Evolutionary conservation across 2,888 invertebrate species (phyloP).

Genomic region (Drosophila melanosoma): DNA sequence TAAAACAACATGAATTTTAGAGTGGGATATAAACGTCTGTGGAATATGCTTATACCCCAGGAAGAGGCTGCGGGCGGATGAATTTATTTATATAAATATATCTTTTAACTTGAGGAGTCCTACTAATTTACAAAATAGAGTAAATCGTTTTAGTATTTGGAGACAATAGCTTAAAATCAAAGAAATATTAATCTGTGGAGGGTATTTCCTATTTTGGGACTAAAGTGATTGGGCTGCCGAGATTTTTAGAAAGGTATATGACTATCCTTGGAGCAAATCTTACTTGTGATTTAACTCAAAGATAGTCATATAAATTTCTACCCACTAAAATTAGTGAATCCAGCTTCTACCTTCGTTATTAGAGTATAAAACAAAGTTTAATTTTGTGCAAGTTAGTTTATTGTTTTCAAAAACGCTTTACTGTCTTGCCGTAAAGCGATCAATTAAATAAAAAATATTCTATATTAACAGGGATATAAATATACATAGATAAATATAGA

Average conservation of each 20-base stretch:
- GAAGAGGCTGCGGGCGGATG: neutral
- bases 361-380: neutral
- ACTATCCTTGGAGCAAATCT: neutral
- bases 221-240: neutral
- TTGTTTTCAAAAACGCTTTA: neutral
- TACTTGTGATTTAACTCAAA: neutral
- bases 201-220: neutral
- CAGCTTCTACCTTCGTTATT: neutral
- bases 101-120: neutral
- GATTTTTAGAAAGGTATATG: neutral
- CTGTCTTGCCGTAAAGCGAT: slow-evolving; percentile 2
- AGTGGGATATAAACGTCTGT: neutral
- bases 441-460: slow-evolving; percentile 2
- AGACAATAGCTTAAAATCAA: neutral
- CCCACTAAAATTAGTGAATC: neutral
- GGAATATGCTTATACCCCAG: neutral
- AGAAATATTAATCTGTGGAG: neutral
- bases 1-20: neutral
- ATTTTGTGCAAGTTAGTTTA: slow-evolving; percentile 16
- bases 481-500: slow-evolving; percentile 5
- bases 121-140: neutral
- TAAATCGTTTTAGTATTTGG: neutral
- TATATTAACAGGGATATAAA: slow-evolving; percentile 29
- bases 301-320: neutral
- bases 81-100: neutral